Conservation (phyloP, 1,140 invertebrate species). For the Drosophila repletoides region DNA sequence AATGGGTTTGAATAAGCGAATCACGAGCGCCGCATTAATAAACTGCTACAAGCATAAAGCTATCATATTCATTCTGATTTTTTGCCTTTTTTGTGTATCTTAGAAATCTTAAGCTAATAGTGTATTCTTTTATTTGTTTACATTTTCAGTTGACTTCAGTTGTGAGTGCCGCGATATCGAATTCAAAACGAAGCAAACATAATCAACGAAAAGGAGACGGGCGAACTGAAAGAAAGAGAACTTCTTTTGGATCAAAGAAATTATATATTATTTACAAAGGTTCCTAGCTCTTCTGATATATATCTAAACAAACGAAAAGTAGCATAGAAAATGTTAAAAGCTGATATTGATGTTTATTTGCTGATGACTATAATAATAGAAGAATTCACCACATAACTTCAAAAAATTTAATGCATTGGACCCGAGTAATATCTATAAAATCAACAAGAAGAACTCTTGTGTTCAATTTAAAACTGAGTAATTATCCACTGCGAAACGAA, state of each 20-base stretch:
- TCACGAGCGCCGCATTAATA: no score
- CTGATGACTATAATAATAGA: constrained; percentile 6
- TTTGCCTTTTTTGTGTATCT: no score
- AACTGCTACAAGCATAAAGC: no score
- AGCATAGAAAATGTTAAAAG: constrained; percentile 11
- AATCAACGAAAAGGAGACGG: not conserved
- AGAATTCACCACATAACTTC: constrained; percentile 15
- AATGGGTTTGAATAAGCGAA: no score
- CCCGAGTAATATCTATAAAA: not conserved
- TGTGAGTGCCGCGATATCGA: constrained; percentile 16
- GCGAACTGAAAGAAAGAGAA: not conserved
- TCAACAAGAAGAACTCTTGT: constrained; percentile 3
- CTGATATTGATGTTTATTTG: constrained; percentile 7
- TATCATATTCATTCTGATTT: no score
- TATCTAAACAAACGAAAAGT: not conserved
- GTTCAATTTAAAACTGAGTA: constrained; percentile 5
- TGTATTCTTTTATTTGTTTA: not conserved
- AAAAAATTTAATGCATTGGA: not conserved
- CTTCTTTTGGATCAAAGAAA: not conserved
- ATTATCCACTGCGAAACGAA: constrained; percentile 21
- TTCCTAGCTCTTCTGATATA: not conserved
- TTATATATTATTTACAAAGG: constrained; percentile 3
- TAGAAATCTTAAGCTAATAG: no score
- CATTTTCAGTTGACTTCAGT: constrained; percentile 12
- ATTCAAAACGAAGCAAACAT: not conserved